phyloP scores from a whole-genome alignment of 2,113 vertebrate genomes.

The Pteropus alecto region DNA sequence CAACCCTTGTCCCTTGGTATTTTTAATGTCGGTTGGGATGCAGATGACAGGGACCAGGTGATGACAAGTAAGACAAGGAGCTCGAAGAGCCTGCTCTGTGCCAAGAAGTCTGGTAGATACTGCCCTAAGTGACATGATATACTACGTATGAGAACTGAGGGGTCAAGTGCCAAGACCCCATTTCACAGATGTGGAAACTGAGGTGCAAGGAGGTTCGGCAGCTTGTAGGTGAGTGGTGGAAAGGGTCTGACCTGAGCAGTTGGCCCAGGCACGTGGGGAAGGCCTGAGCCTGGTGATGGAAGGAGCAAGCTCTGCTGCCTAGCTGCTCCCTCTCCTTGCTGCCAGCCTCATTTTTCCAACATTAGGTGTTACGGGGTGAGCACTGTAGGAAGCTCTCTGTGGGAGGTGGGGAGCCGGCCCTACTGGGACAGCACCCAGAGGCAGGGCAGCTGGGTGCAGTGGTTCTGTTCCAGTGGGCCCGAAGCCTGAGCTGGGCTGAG shows the following conservation, averaged over 20 bases:
- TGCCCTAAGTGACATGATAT: neutral
- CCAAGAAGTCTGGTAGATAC: neutral
- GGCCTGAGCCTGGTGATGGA: neutral
- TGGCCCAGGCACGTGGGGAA: accelerated
- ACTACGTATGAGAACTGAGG: neutral
- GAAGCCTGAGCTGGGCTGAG: neutral
- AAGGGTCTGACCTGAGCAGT: no score
- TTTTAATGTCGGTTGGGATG: neutral
- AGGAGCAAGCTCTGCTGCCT: accelerated
- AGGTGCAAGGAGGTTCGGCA: neutral
- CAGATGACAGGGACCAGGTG: neutral
- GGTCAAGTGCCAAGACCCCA: neutral
- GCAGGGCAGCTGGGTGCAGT: neutral
- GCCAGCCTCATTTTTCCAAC: neutral
- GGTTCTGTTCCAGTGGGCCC: neutral
- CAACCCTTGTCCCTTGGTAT: neutral
- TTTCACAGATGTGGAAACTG: neutral
- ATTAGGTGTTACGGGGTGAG: accelerated
- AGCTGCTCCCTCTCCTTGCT: accelerated
- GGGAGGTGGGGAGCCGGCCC: neutral
- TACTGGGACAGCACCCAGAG: neutral
- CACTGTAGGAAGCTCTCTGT: neutral
- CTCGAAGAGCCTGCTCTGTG: neutral
- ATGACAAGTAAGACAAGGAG: neutral
- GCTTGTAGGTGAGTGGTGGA: neutral